Evolutionary conservation across 2,797 vertebrate species (phyloP).

Genomic region (Myotis daubentonii): DNA sequence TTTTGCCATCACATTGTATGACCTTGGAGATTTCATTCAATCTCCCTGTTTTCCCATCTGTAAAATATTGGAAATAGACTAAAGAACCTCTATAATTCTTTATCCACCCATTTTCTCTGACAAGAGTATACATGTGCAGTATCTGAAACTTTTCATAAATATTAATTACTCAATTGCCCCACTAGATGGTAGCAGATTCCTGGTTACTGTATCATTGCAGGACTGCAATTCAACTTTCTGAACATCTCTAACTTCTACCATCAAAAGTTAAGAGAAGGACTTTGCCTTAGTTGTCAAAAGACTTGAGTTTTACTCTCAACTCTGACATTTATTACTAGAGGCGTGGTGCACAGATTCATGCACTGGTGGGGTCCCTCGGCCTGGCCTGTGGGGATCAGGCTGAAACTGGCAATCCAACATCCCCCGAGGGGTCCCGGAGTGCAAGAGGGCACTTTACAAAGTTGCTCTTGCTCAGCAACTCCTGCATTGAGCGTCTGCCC

Average conservation of each 20-base stretch:
- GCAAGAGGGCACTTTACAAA: too few relatives aligned
- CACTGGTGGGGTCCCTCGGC: too few relatives aligned
- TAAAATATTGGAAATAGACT: not conserved
- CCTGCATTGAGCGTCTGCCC: too few relatives aligned
- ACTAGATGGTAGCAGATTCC: conserved; percentile 74
- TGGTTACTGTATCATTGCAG: not conserved
- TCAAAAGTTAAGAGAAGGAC: not conserved
- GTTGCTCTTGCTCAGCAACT: too few relatives aligned
- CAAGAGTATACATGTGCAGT: not conserved
- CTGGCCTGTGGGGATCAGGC: too few relatives aligned
- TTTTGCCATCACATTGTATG: not conserved
- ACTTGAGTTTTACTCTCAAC: not conserved
- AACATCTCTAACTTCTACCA: not conserved
- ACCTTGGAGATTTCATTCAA: not conserved
- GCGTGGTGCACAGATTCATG: too few relatives aligned
- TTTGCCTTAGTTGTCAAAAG: not conserved
- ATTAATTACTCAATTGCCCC: not conserved
- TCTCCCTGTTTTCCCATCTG: not conserved
- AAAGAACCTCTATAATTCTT: not conserved
- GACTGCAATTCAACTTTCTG: rapidly evolving
- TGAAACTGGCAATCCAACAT: too few relatives aligned
- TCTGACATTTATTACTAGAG: not conserved
- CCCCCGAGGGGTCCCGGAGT: too few relatives aligned
- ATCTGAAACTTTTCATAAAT: not conserved
- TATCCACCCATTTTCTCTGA: not conserved